Conservation (phyloP, 92 coral and sea anemone genomes). For the Palythoa grandis region DNA sequence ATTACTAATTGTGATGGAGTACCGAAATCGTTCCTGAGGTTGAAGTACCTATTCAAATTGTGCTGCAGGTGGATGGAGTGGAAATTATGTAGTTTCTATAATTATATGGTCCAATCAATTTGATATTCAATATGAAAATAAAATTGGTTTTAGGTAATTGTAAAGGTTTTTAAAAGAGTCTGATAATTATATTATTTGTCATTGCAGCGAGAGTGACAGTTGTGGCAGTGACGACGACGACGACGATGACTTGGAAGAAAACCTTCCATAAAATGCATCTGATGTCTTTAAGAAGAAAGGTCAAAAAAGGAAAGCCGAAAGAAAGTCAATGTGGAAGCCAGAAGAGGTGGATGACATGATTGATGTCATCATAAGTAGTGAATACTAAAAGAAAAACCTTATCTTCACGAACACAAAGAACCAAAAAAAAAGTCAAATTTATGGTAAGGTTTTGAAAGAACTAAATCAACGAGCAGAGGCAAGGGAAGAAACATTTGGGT, state of each 20-base stretch:
- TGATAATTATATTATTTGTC: slow-evolving; percentile 1
- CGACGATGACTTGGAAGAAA: neutral
- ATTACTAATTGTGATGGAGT: too few species aligned
- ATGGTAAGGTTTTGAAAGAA: neutral
- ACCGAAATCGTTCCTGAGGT: too few species aligned
- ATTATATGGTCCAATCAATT: too few species aligned
- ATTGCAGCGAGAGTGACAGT: slow-evolving; percentile 4
- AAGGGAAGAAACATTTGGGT: neutral
- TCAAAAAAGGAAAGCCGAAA: slow-evolving; percentile 36
- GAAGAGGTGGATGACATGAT: slow-evolving; percentile 18
- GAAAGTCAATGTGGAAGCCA: neutral
- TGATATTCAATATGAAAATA: too few species aligned
- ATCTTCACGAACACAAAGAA: slow-evolving; percentile 26
- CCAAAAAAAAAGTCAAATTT: slow-evolving; percentile 17
- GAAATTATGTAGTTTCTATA: too few species aligned
- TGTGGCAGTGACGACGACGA: slow-evolving; percentile 5
- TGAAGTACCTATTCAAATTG: too few species aligned
- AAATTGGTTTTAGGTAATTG: too few species aligned
- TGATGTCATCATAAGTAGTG: neutral
- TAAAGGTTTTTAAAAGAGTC: too few species aligned
- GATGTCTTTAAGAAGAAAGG: neutral
- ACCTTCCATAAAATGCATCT: neutral
- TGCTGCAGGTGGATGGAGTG: too few species aligned
- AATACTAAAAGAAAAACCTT: neutral
- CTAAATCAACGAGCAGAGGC: neutral